Percentiles rank a stretch among this genome's conserved stretches.
Conservation (phyloP, 1,140 invertebrate genomes). For the Eubasilissa regina region DNA sequence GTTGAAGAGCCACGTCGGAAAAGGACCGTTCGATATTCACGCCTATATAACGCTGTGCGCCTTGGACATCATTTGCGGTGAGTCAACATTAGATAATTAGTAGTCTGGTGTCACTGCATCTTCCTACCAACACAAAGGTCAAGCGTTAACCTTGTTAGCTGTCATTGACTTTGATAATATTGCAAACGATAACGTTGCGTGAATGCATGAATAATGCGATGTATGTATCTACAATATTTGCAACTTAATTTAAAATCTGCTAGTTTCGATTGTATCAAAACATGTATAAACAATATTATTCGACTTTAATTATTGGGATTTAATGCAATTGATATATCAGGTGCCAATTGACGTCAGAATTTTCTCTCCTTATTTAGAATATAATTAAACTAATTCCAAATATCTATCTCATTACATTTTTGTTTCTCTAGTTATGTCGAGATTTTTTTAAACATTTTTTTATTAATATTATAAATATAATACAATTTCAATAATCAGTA, state of each 20-base stretch:
- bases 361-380: no score
- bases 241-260: neutral
- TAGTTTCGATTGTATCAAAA: neutral
- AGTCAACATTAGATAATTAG: slow-evolving; percentile 62
- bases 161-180: neutral
- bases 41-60: slow-evolving; percentile 81
- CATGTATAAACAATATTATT: neutral
- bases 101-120: no score
- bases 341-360: no score
- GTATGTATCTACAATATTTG: neutral
- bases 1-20: slow-evolving; percentile 60
- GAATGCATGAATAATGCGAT: neutral
- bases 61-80: slow-evolving; percentile 86
- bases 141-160: neutral
- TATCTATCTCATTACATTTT: no score
- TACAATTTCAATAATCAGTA: no score
- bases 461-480: no score
- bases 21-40: slow-evolving; percentile 75
- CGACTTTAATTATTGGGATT: no score
- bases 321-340: no score
- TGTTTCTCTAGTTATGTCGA: no score
- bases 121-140: no score
- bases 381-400: no score
- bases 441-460: no score
- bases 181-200: neutral